phyloP scores from a whole-genome alignment of 2,888 invertebrate genomes.

The Spilarctia lutea region DNA sequence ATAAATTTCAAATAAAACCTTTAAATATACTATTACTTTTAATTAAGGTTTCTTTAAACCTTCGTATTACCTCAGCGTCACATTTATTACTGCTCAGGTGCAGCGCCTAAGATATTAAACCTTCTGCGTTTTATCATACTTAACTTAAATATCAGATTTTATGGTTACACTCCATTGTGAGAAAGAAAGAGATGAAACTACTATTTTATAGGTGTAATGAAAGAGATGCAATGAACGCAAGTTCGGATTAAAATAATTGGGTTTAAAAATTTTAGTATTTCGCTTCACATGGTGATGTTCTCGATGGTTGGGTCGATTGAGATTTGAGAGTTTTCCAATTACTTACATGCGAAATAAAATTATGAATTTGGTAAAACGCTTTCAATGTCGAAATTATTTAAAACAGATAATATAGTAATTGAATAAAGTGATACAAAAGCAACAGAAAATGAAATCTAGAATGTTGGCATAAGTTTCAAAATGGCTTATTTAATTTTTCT shows the following conservation, averaged over 20 bases:
- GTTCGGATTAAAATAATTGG: not conserved
- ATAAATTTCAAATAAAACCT: not conserved
- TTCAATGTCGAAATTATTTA: not conserved
- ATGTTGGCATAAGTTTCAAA: not conserved
- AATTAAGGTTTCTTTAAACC: constrained; percentile 30
- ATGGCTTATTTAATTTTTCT: not conserved
- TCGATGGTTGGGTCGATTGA: not conserved
- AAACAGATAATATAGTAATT: not conserved
- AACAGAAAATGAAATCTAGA: not conserved
- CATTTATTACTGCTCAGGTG: constrained; percentile 31
- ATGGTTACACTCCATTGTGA: constrained; percentile 11
- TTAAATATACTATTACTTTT: not conserved
- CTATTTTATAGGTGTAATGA: not conserved
- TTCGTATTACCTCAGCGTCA: constrained; percentile 32
- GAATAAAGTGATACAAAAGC: not conserved
- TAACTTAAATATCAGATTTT: constrained; percentile 58
- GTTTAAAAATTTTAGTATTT: not conserved
- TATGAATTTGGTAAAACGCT: not conserved
- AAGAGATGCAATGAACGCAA: not conserved
- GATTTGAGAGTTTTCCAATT: not conserved
- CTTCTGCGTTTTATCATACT: constrained; percentile 57
- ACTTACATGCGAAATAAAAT: not conserved
- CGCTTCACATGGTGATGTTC: not conserved
- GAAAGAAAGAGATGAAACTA: not conserved
- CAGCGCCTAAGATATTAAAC: constrained; percentile 51